phyloP scores from a whole-genome alignment of 2,797 vertebrate species.

The Sebastes aleutianus region DNA sequence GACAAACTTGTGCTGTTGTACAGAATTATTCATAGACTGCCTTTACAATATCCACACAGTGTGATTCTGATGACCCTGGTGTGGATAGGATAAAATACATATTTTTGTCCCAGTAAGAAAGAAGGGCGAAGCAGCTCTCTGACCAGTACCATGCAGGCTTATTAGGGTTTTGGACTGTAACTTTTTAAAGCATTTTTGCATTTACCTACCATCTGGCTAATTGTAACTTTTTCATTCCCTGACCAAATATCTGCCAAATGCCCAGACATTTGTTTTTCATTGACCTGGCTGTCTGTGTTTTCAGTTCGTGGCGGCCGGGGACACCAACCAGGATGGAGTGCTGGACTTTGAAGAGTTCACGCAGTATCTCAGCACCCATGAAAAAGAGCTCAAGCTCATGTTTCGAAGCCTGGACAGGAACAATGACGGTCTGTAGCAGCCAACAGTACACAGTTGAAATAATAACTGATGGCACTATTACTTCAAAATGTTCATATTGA shows the following conservation, averaged over 20 bases:
- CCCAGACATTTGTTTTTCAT: not conserved
- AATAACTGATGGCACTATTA: not conserved
- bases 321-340: conserved; percentile 83
- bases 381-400: conserved; percentile 88
- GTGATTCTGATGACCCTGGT: not conserved
- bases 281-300: conserved; percentile 35
- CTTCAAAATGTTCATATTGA: not conserved
- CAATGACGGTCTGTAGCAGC: conserved; percentile 83
- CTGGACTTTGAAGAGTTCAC: conserved; percentile 90
- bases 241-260: not conserved
- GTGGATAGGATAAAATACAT: not conserved
- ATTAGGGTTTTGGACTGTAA: not conserved
- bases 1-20: not conserved
- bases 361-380: conserved; percentile 84
- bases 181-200: not conserved
- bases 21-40: not conserved
- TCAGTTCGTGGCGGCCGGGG: conserved; percentile 82
- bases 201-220: not conserved
- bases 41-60: not conserved
- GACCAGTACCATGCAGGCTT: not conserved
- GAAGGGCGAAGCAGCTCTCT: not conserved
- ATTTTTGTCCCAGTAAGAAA: not conserved
- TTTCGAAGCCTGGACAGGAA: conserved; percentile 89
- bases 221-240: not conserved
- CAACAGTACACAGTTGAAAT: not conserved